Base-by-base conservation (phyloP, 2,113 vertebrate species). In the Scatophagus argus region DNA sequence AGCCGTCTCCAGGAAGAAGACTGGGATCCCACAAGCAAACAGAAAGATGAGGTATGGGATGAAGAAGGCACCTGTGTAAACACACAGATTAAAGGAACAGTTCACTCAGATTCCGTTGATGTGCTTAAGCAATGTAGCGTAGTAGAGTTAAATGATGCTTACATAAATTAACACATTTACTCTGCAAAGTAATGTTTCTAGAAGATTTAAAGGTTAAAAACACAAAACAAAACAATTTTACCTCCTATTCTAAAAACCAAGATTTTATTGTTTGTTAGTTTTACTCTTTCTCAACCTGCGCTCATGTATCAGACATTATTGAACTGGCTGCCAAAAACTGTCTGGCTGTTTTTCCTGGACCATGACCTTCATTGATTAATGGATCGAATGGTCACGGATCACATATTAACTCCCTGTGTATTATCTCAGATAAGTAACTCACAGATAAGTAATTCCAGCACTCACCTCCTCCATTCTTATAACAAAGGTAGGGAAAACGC, bases 31-130 rank as follows among this genome's bases (percentile, higher is more conserved):
- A 21, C 98, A 99, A 75, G 96, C 96, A 88, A 98, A 96, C 60
- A 99, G 94, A 91, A 99, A 99, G 90, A 99, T 97, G 89, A 99
- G 94, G 92, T 99, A 99, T 29, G 98, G 98, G 73, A 99, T 99
- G 89, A 99, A 97, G 91, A 99, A 99, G 29, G 98, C 97, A 88
- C 98, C 97, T 99, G 88, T 4, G n/a, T 3, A 36, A 43, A 14
- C 49, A 67, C n/a, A 75, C 3, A 74, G 25, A 73, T 64, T 36
- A 32, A 74, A 68, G 2, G 10, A 63, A 32, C 29, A 56, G 3
- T 32, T 46, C 23, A 77, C 6, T 34, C 27, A 44, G 9, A 39
- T 19, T 31, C 8, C 29, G 39, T 27, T 2, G n/a, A 32, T 13
- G 21, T 56, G 58, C 2, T 21, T 4, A 21, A 31, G 19, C 21